Evolutionary conservation across 1,140 invertebrate species (phyloP).

Genomic region (Phthorimaea operculella): DNA sequence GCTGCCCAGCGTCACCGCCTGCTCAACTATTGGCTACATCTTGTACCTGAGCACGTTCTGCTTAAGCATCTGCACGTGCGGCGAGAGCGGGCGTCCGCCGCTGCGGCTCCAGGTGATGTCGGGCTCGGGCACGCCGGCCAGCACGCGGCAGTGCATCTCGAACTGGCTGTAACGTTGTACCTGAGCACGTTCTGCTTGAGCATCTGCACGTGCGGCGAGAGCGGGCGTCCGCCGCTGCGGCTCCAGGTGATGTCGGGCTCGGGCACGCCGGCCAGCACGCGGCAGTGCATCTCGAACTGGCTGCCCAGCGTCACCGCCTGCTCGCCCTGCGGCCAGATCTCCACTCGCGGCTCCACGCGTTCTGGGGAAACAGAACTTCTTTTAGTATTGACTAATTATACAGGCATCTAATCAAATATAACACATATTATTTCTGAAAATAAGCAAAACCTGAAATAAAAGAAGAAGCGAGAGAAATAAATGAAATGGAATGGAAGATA

Average conservation of each 20-base stretch:
- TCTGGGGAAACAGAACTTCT: conserved; percentile 66
- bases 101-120: conserved; percentile 80
- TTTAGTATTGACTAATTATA: too few relatives aligned
- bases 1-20: conserved; percentile 73
- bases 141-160: conserved; percentile 81
- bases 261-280: conserved; percentile 79
- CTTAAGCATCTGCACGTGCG: conserved; percentile 72
- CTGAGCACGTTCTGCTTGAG: conserved; percentile 76
- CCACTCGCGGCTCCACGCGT: conserved; percentile 80
- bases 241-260: conserved; percentile 81
- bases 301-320: conserved; percentile 75
- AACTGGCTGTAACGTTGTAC: conserved; percentile 76
- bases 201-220: conserved; percentile 75
- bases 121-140: conserved; percentile 81
- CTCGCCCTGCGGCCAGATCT: conserved; percentile 77
- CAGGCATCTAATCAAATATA: too few relatives aligned
- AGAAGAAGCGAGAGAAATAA: too few relatives aligned
- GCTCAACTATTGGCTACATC: conserved; percentile 77
- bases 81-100: conserved; percentile 75
- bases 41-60: conserved; percentile 81
- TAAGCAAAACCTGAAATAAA: too few relatives aligned
- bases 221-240: conserved; percentile 73
- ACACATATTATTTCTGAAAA: too few relatives aligned
- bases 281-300: conserved; percentile 82
- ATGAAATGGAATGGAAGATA: too few relatives aligned